A percentile compares a stretch with the other conserved stretches of the same genome.
Evolutionary conservation across 2,113 vertebrate species (phyloP).

Genomic region (Porphyrio hochstetteri): DNA sequence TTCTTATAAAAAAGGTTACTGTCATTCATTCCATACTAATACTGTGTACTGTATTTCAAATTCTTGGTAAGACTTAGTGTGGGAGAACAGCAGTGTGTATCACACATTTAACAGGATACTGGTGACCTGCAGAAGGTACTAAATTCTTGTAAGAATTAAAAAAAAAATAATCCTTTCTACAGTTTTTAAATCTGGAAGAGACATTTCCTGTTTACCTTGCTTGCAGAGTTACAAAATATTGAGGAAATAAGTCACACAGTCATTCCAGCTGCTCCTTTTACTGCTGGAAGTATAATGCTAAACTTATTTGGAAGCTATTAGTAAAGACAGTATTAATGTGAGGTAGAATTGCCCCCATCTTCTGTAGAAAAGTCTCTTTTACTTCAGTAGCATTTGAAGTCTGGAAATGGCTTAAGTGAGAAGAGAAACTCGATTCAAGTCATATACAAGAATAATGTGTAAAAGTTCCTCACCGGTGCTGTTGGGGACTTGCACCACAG

Average conservation of each 20-base stretch:
- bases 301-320: neutral
- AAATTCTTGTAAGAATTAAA: neutral
- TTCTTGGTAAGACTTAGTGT: neutral
- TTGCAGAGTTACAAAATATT: neutral
- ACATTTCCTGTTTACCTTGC: neutral
- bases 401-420: conserved; percentile 46
- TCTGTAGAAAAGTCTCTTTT: neutral
- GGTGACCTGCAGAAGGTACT: neutral
- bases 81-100: neutral
- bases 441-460: conserved; percentile 62
- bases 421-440: conserved; percentile 57
- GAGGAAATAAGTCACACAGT: neutral
- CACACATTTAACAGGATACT: neutral
- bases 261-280: neutral
- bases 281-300: neutral
- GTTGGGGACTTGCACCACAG: conserved; percentile 57
- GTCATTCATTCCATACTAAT: neutral
- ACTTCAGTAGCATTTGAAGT: conserved; percentile 9
- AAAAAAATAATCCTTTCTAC: neutral
- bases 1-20: neutral
- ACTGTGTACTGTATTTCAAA: neutral
- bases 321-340: neutral
- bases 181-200: neutral
- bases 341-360: neutral
- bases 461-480: conserved; percentile 66